These are phyloP conservation scores for Saimiri boliviensis DNA, from an alignment of 2,113 vertebrate species.

Conservation along the genomic window DNA sequence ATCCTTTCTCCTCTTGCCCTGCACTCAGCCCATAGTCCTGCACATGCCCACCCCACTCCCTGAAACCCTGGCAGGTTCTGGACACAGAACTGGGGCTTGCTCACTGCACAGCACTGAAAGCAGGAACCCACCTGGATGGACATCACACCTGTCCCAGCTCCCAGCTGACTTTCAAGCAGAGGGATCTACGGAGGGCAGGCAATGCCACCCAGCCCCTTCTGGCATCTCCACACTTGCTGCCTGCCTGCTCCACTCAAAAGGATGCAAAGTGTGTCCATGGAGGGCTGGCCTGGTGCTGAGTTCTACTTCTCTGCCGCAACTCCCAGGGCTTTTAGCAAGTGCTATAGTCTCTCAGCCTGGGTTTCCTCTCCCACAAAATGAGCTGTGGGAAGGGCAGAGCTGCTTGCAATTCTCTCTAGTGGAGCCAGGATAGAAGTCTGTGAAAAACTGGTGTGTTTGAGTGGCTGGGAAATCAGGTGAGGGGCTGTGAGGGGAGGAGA, in stretches of 20 bases:
- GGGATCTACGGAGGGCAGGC: rapidly evolving
- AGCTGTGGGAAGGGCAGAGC: no score
- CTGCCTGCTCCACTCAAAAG: neutral
- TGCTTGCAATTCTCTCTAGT: neutral
- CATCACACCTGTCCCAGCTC: neutral
- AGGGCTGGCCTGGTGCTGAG: no score
- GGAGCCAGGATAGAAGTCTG: neutral
- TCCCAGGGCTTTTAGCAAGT: neutral
- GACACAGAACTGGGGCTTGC: neutral
- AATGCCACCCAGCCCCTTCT: no score
- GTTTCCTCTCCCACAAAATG: neutral
- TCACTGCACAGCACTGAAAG: neutral
- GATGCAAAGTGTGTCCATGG: neutral
- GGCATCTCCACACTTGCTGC: no score
- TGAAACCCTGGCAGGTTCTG: neutral
- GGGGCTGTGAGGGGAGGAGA: neutral
- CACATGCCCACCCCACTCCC: neutral
- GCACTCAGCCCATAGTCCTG: neutral
- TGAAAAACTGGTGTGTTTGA: neutral
- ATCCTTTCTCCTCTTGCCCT: neutral
- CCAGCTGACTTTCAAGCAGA: neutral
- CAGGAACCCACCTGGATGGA: neutral
- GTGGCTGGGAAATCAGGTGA: neutral
- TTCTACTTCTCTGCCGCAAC: neutral
- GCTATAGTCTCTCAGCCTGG: neutral